A percentile compares a stretch with the other conserved stretches of the same genome.
Evolutionary conservation across 2,888 invertebrate species (phyloP).

Genomic region (Lasioglossum malachurum): DNA sequence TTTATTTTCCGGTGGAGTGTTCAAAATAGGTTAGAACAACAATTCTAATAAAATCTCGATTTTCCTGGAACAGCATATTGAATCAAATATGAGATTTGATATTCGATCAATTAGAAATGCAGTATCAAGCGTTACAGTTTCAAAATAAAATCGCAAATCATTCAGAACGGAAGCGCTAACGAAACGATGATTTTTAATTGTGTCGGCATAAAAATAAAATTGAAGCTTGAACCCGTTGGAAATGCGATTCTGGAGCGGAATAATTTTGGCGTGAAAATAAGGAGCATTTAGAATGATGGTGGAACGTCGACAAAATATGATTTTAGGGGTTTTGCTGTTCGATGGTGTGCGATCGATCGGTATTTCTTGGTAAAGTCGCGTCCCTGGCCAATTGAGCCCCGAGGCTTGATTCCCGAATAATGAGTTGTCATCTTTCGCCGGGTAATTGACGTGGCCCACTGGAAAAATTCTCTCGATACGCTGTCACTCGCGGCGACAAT

Average conservation of each 20-base stretch:
- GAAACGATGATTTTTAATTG: not conserved
- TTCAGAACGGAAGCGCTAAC: not conserved
- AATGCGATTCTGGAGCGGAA: not conserved
- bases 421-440: slow-evolving; percentile 10
- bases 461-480: slow-evolving; percentile 19
- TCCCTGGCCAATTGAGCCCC: not conserved
- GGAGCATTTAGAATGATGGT: not conserved
- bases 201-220: not conserved
- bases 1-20: not conserved
- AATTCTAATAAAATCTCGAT: not conserved
- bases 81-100: not conserved
- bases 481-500: not conserved
- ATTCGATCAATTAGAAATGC: not conserved
- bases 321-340: not conserved
- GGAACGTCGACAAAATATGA: not conserved
- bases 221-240: not conserved
- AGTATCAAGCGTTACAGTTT: not conserved
- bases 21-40: not conserved
- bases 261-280: not conserved
- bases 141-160: not conserved
- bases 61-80: not conserved
- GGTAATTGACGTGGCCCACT: slow-evolving; percentile 2
- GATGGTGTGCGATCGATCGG: not conserved
- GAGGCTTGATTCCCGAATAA: slow-evolving; percentile 9
- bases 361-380: not conserved